Evolutionary conservation across 2,797 vertebrate species (phyloP), one percentile per base, ranked within the genome.

Genomic region (Lutjanus argentimaculatus): DNA sequence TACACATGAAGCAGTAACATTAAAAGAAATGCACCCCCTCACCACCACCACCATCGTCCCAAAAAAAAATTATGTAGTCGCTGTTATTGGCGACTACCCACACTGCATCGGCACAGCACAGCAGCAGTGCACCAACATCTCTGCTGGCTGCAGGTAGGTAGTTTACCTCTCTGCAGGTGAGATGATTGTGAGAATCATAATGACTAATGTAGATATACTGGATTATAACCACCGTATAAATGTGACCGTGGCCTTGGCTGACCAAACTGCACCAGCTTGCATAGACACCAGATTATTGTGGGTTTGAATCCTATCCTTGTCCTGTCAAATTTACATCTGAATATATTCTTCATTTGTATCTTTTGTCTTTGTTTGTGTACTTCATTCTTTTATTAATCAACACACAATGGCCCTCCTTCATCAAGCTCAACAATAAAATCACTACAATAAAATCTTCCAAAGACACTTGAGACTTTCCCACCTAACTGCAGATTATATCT

Each of bases 231-330:
- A 17, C 19, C 2, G 1, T 70, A 7, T 46, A 8, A 71, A 79
- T 74, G 61, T 42, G 72, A 81, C 69, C 25, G 16, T 71, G 71
- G 75, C 83, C 75, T 83, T 49, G 72, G 80, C 80, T 85, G 82
- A 84, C 85, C 69, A 72, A 85, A 88, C 82, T 86, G 82, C 80
- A 75, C 88, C 80, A 68, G 79, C 89, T 93, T 88, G 88, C 90
- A 90, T 89, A 88, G 85, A 91, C 75, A 43, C 76, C 82, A 72
- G 43, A 85, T 72, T 65, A 62, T 72, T 45, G 52, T 49, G 55
- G 67, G 72, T 77, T 73, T 56, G 45, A 79, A 59, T 59, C 64
- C 79, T 53, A 13, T 40, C 40, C 40, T 21, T 48, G 8, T 74
- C 40, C 21, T 48, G 66, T 63, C 49, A 45, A 49, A 64, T 56